These are phyloP conservation scores for Morelia viridis DNA, from an alignment of 2,797 vertebrate genomes.

Conservation along the genomic window DNA sequence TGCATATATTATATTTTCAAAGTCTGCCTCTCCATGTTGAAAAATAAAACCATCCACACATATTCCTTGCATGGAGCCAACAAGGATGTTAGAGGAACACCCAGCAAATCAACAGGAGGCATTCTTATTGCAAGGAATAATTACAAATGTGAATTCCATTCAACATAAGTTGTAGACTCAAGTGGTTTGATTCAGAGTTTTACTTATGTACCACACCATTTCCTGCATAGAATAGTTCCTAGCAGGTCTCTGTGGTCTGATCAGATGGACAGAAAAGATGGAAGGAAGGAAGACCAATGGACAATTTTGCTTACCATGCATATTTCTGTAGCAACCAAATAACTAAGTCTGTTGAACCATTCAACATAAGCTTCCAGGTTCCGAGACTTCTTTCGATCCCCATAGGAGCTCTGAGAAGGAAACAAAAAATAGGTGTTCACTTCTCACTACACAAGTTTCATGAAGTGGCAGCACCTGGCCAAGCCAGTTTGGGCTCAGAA, in stretches of 20 bases:
- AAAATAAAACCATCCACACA: neutral
- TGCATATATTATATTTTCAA: neutral
- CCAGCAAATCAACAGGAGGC: neutral
- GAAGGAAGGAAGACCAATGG: neutral
- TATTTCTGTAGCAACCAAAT: slow-evolving; percentile 93
- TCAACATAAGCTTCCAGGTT: slow-evolving; percentile 93
- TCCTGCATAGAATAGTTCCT: neutral
- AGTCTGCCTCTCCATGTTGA: neutral
- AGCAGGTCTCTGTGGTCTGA: neutral
- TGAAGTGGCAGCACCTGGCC: neutral
- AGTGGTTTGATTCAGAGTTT: neutral
- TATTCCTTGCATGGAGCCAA: neutral
- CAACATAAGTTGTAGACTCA: neutral
- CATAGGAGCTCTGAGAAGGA: slow-evolving; percentile 79
- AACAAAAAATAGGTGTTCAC: neutral
- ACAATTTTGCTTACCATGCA: slow-evolving; percentile 83
- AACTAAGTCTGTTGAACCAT: slow-evolving; percentile 96
- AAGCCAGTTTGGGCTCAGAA: neutral
- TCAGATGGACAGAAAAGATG: neutral
- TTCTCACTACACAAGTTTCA: neutral
- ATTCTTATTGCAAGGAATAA: neutral
- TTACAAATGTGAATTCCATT: neutral
- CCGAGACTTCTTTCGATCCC: slow-evolving; percentile 84
- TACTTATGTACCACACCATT: neutral
- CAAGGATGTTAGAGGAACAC: neutral